Conservation (phyloP, 2,797 vertebrate genomes). For the Molossus molossus region DNA sequence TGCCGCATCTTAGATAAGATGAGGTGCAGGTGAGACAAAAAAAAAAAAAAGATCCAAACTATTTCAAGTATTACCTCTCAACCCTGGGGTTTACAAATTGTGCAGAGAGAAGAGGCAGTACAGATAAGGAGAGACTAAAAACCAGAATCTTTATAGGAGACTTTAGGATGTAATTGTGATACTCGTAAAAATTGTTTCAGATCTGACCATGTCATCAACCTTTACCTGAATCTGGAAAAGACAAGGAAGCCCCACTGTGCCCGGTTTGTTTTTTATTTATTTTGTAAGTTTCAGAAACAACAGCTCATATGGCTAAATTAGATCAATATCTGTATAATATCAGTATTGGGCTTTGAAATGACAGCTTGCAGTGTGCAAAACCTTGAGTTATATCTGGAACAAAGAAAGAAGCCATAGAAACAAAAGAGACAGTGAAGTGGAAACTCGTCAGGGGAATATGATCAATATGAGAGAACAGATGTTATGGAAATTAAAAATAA, state of each 20-base stretch:
- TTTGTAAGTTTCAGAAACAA: conserved; percentile 56
- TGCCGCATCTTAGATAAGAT: conserved; percentile 75
- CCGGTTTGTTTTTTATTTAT: background rate
- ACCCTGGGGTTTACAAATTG: conserved; percentile 25
- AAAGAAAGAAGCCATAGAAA: conserved; percentile 39
- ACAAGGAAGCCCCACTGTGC: background rate
- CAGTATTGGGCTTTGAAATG: background rate
- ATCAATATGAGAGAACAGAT: background rate
- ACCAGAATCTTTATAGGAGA: background rate
- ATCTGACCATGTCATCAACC: background rate
- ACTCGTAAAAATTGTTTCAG: background rate
- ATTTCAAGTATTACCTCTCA: conserved; percentile 78
- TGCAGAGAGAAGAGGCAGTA: background rate
- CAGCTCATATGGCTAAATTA: background rate
- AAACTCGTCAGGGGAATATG: background rate
- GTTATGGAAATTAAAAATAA: conserved; percentile 58
- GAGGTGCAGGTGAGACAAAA: conserved; percentile 73
- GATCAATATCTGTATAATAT: background rate
- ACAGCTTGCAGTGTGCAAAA: conserved; percentile 61
- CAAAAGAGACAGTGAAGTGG: background rate
- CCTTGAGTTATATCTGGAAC: background rate
- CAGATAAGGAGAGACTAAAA: conserved; percentile 2
- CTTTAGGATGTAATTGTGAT: background rate
- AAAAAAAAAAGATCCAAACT: conserved; percentile 29
- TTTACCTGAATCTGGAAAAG: background rate